These are phyloP conservation scores for Iselma pallidipennis DNA, from an alignment of 2,888 invertebrate species.

Conservation along the genomic window DNA sequence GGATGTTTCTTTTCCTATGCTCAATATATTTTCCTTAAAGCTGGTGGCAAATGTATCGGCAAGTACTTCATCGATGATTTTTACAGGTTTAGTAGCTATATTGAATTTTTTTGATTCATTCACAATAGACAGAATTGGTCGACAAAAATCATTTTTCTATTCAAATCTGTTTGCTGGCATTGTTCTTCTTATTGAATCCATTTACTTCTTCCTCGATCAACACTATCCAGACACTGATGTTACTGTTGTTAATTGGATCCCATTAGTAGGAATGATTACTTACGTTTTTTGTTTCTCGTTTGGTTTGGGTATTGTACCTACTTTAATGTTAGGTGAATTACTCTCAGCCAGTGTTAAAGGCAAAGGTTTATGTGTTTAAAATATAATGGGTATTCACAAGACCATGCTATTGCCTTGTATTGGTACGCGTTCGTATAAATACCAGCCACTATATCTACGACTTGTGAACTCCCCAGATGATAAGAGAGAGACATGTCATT, in stretches of 20 bases:
- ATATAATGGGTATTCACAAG: too few relatives aligned
- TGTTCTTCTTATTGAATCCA: slow-evolving; percentile 30
- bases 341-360: slow-evolving; percentile 46
- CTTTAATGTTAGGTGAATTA: slow-evolving; percentile 44
- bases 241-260: slow-evolving; percentile 40
- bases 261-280: slow-evolving; percentile 42
- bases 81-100: slow-evolving; percentile 27
- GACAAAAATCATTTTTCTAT: slow-evolving; percentile 33
- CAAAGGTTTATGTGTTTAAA: slow-evolving; percentile 40
- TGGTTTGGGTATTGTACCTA: slow-evolving; percentile 44
- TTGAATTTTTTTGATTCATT: slow-evolving; percentile 34
- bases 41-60: slow-evolving; percentile 45
- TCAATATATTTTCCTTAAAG: slow-evolving; percentile 46
- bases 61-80: slow-evolving; percentile 40
- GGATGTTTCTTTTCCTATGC: slow-evolving; percentile 40
- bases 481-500: too few relatives aligned
- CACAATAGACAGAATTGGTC: slow-evolving; percentile 35
- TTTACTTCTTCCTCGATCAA: slow-evolving; percentile 40
- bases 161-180: slow-evolving; percentile 36
- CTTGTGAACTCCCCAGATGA: too few relatives aligned
- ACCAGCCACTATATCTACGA: too few relatives aligned
- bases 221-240: slow-evolving; percentile 32
- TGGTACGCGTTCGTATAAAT: too few relatives aligned
- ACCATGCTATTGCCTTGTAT: too few relatives aligned
- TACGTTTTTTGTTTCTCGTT: slow-evolving; percentile 38